Conservation (phyloP, 2,797 vertebrate species). For the Enteromius argenteus region DNA sequence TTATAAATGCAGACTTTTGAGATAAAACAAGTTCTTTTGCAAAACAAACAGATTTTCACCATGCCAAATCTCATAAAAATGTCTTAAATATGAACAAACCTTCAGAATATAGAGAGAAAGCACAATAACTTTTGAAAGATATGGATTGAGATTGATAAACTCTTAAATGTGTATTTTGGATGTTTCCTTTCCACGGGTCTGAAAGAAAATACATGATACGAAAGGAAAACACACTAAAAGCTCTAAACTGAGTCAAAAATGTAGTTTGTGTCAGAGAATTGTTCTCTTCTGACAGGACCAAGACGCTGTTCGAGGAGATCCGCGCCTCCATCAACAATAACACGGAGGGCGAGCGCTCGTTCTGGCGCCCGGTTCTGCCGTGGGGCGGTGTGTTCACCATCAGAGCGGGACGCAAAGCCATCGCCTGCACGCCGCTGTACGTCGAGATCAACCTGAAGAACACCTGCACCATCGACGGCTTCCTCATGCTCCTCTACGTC, state of each 20-base stretch:
- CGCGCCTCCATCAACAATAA: slow-evolving; percentile 90
- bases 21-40: no score
- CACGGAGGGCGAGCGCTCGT: slow-evolving; percentile 86
- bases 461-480: slow-evolving; percentile 92
- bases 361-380: slow-evolving; percentile 91
- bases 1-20: neutral
- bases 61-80: neutral
- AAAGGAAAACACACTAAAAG: neutral
- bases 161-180: neutral
- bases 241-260: neutral
- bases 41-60: no score
- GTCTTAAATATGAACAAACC: neutral
- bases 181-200: neutral
- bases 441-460: slow-evolving; percentile 89
- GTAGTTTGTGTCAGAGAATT: neutral
- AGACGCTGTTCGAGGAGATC: slow-evolving; percentile 92
- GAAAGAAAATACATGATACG: neutral
- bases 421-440: slow-evolving; percentile 89
- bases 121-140: no score
- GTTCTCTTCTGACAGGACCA: slow-evolving; percentile 76
- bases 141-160: neutral
- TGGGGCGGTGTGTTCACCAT: slow-evolving; percentile 91
- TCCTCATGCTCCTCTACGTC: slow-evolving; percentile 91
- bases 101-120: neutral
- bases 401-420: slow-evolving; percentile 86